These are phyloP conservation scores for Tamandua tetradactyla DNA, from an alignment of 2,797 vertebrate species.

Conservation along the genomic window DNA sequence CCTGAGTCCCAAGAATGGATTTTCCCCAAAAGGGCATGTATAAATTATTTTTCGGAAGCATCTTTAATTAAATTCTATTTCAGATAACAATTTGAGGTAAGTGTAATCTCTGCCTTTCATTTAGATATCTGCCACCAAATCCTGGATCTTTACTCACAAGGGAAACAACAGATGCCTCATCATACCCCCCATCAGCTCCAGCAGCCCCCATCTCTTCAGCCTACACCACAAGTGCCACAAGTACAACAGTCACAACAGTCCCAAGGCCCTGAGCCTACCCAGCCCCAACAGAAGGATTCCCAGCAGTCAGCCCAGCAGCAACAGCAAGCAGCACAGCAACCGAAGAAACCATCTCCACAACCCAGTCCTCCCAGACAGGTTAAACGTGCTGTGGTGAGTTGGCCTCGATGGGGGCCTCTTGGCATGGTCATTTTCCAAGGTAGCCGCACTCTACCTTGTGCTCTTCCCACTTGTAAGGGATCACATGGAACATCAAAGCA, in stretches of 20 bases:
- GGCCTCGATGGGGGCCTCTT: not conserved
- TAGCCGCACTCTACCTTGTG: accelerated
- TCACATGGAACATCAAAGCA: accelerated
- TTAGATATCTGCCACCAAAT: slow-evolving; percentile 99
- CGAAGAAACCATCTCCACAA: slow-evolving; percentile 95
- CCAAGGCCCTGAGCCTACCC: slow-evolving; percentile 88
- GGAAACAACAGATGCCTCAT: slow-evolving; percentile 97
- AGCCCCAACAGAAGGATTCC: slow-evolving; percentile 89
- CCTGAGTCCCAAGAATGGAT: not conserved
- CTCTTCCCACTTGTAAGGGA: not conserved
- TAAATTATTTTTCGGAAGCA: not conserved
- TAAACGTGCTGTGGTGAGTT: slow-evolving; percentile 93
- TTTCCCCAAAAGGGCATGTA: not conserved
- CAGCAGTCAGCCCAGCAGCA: slow-evolving; percentile 73
- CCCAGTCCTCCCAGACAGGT: slow-evolving; percentile 93
- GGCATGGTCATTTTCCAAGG: accelerated
- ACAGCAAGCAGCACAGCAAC: slow-evolving; percentile 84
- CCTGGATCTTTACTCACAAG: slow-evolving; percentile 97
- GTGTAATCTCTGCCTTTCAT: not conserved
- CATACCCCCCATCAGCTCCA: slow-evolving; percentile 88
- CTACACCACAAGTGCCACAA: slow-evolving; percentile 83
- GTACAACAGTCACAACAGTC: slow-evolving; percentile 81
- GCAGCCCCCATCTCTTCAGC: slow-evolving; percentile 85
- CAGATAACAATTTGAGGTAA: not conserved
- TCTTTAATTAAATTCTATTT: not conserved